Percentiles rank a stretch among this genome's conserved stretches.
Conservation (phyloP, 2,797 vertebrate species). For the Pagetopsis macropterus region DNA sequence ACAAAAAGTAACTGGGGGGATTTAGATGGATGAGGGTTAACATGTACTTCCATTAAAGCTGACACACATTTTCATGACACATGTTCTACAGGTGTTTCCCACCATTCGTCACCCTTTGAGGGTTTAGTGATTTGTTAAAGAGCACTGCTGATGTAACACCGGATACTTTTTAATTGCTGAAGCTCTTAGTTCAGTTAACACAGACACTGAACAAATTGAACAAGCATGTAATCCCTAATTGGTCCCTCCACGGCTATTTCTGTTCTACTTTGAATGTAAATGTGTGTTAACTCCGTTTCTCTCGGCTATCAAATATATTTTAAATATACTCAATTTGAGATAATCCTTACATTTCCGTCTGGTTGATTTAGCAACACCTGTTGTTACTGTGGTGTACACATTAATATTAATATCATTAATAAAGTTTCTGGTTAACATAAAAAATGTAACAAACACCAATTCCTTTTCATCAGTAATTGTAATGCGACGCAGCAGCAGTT, state of each 20-base stretch:
- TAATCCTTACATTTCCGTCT: conserved; percentile 2
- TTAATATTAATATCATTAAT: neutral
- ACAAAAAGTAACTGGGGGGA: no score
- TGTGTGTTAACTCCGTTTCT: neutral
- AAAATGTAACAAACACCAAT: neutral
- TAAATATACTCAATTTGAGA: neutral
- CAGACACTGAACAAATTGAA: conserved; percentile 19
- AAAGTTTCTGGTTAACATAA: neutral
- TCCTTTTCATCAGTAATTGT: conserved; percentile 1
- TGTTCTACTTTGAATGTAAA: neutral
- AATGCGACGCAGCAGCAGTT: conserved; percentile 1
- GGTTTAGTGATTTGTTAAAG: neutral
- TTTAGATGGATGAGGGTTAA: neutral
- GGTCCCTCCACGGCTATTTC: conserved; percentile 2
- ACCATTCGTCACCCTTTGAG: neutral
- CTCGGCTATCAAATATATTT: neutral
- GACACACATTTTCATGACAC: neutral
- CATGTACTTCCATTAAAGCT: neutral
- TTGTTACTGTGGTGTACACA: neutral
- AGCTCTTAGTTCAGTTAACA: conserved; percentile 6
- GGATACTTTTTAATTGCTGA: conserved; percentile 6
- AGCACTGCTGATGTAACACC: neutral
- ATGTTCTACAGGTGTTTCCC: neutral
- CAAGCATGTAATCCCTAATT: conserved; percentile 20
- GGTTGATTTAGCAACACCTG: neutral